A percentile compares a stretch with the other conserved stretches of the same genome.
Evolutionary conservation across 2,888 invertebrate species (phyloP).

Genomic region (Saturnia pavonia): DNA sequence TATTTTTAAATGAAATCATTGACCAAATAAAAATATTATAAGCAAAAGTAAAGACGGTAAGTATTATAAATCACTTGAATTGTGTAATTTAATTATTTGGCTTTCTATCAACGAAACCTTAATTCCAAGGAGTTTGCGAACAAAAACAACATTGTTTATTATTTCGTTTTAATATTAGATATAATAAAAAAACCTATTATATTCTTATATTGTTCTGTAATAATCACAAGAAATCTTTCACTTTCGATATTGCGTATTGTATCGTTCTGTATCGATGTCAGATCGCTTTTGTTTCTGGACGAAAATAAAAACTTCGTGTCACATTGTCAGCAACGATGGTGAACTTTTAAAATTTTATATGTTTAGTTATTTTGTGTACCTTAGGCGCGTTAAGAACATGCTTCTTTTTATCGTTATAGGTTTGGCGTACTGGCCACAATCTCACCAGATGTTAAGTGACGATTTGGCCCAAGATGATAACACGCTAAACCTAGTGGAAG

Average conservation of each 20-base stretch:
- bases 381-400: too few relatives aligned
- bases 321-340: conserved; percentile 1
- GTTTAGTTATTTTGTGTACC: too few relatives aligned
- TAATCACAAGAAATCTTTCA: conserved; percentile 11
- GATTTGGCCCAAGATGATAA: too few relatives aligned
- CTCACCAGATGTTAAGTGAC: too few relatives aligned
- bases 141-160: background rate
- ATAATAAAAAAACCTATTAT: background rate
- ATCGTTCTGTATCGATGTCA: conserved; percentile 37
- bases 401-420: too few relatives aligned
- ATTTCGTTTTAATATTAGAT: background rate
- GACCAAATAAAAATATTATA: background rate
- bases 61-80: background rate
- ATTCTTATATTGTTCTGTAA: conserved; percentile 6
- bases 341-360: background rate
- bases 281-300: conserved; percentile 36
- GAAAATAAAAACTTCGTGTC: conserved; percentile 33
- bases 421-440: too few relatives aligned
- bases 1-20: too few relatives aligned
- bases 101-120: background rate
- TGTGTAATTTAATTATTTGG: background rate
- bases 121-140: conserved; percentile 2
- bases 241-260: conserved; percentile 18
- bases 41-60: background rate
- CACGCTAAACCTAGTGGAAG: too few relatives aligned